These are phyloP conservation scores for Andricus grossulariae DNA, from an alignment of 1,140 invertebrate genomes.

Conservation along the genomic window DNA sequence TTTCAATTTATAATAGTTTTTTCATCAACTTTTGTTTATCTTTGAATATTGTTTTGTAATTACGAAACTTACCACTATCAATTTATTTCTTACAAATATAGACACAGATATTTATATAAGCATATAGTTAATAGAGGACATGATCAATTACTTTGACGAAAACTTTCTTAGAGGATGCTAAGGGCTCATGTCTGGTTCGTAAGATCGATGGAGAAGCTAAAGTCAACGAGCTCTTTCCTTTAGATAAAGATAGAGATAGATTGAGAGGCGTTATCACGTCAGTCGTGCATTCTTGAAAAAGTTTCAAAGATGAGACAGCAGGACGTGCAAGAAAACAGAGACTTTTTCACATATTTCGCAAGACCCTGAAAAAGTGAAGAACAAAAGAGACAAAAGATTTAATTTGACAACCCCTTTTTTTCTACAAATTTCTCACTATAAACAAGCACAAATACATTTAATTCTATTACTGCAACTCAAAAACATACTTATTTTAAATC, in stretches of 20 bases:
- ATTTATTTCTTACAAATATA: no score
- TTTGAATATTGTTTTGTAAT: no score
- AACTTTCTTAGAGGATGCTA: background rate
- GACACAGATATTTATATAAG: no score
- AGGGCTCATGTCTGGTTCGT: conserved; percentile 14
- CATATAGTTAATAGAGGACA: background rate
- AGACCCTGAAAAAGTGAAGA: background rate
- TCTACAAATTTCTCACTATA: no score
- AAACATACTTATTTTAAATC: background rate
- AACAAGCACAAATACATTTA: background rate
- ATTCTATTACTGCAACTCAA: background rate
- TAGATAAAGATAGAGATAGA: conserved; percentile 15
- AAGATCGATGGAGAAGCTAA: conserved; percentile 26
- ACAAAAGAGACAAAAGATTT: background rate
- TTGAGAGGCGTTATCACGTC: conserved; percentile 20
- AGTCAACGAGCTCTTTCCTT: conserved; percentile 11
- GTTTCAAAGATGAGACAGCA: conserved; percentile 15
- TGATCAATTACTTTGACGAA: background rate
- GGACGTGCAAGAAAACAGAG: conserved; percentile 12
- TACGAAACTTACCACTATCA: no score
- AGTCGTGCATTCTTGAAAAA: conserved; percentile 15
- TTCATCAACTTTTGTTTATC: no score
- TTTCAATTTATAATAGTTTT: no score
- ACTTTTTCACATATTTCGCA: conserved; percentile 6
- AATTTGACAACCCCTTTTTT: background rate